Base-by-base conservation (phyloP, 2,888 invertebrate species). In the Amblyjoppa proteus region DNA sequence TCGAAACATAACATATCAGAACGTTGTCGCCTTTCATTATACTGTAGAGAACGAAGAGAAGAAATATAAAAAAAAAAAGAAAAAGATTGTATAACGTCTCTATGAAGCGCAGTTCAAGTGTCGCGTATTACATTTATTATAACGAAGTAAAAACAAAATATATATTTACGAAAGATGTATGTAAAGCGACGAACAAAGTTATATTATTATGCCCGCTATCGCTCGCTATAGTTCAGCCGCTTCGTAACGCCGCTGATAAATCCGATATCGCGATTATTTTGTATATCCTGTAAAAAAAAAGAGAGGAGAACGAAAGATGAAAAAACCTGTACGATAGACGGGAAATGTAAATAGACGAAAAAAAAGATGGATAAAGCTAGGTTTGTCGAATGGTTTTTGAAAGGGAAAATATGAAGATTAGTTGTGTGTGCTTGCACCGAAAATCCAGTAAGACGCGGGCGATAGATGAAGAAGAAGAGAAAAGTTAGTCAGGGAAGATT, bases 1-100 rank as follows among this genome's bases (percentile, higher is more conserved):
- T 89, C 88, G 85, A 88, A 85, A 85, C 90, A 88, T 89, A 88
- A 91, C 91, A 91, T 91, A 91, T 91, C 91, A 91, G 86, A 85
- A 88, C 88, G 78, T 87, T 78, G 89, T 89, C 89, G 91, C 91
- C 91, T 91, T 91, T 87, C 83, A 80, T 76, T 80, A 71, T 74
- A 86, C 77, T 79, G 79, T 78, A 81, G 71, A 82, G 68, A 76
- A 69, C 61, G 51, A 81, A 76, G 82, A 70, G 64, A 16, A 51
- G 66, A n/a, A 45, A 61, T 79, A 68, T 61, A 41, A 25, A 31
- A 61, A 51, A 25, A 56, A 58, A 28, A 56, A 58, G n/a, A 51
- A 38, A 68, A 49, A 20, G 41, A 58, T 41, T 79, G 34, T 73
- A 79, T 75, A 77, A 49, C 71, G 71, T 74, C 71, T 79, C 41